Evolutionary conservation across 2,888 invertebrate genomes (phyloP), one percentile per base, ranked within the genome.

Genomic region (Drosophila nr. perissopoda): DNA sequence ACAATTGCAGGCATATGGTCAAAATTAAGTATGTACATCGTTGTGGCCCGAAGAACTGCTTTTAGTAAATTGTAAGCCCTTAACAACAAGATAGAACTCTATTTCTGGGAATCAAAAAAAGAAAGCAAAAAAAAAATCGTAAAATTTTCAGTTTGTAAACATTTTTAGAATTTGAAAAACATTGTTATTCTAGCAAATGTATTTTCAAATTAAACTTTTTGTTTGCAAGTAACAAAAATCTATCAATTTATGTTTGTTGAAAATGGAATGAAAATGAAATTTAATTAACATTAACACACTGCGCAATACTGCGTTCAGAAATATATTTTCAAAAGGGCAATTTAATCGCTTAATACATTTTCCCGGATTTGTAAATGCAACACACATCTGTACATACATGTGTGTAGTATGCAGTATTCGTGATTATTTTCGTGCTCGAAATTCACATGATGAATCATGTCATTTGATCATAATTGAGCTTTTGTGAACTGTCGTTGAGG

Each of bases 381-480:
- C 5, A 21, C 21, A 51, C 51, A 27, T 25, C 51, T 64, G 42
- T 42, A 34, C 21, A 40, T 34, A 56, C 16, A 16, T 25, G 16
- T 48, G 45, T 45, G 21, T 4, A 10, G 40, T 40, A 13, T 21
- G 21, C 6, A 21, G 21, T 21, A 42, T 11, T 42, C n/a, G 42
- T 21, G 33, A 16, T 36, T 34, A 18, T 36, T 49, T 59, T 52
- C n/a, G 29, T 36, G 38, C 8, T 40, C 36, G 29, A 2, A 34
- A 71, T 65, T 21, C 42, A 33, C 21, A 3, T 4, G 7, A 59
- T 75, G 74, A 75, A 36, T 74, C 63, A 74, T 67, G 18, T 21
- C 67, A 68, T 48, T 75, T 66, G 42, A 48, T 54, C 49, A 51
- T 58, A 72, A 72, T 67, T 58, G 45, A 76, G 72, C 68, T 64